phyloP scores from a whole-genome alignment of 2,888 invertebrate species.

The Taphrorychus bicolor region DNA sequence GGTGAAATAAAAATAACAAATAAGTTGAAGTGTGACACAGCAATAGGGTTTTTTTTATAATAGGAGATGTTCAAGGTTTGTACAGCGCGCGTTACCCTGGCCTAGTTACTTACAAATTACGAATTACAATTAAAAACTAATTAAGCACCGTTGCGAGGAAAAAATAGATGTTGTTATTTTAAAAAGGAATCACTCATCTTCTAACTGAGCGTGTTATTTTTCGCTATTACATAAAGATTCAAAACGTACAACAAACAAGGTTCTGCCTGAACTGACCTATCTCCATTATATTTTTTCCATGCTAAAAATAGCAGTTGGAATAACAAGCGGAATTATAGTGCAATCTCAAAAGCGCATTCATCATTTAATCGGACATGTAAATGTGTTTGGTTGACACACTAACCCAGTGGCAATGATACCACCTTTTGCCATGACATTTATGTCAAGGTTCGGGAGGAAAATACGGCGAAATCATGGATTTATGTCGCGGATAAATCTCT shows the following conservation, averaged over 20 bases:
- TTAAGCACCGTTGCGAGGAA: background rate
- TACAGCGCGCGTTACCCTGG: background rate
- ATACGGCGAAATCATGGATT: background rate
- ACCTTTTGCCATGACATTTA: background rate
- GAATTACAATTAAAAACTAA: slow-evolving; percentile 8
- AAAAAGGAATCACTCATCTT: background rate
- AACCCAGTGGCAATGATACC: slow-evolving; percentile 54
- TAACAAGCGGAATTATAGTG: background rate
- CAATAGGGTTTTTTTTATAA: slow-evolving; percentile 1
- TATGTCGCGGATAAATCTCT: background rate
- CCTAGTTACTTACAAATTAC: slow-evolving; percentile 4
- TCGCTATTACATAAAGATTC: too few species aligned
- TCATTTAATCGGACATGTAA: slow-evolving; percentile 45
- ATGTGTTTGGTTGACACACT: slow-evolving; percentile 52
- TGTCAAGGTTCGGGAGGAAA: too few species aligned
- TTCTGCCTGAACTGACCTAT: too few species aligned
- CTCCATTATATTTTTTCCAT: too few species aligned
- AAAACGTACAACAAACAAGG: too few species aligned
- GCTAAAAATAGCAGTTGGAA: background rate
- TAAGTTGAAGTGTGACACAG: background rate
- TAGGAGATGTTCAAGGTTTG: slow-evolving; percentile 15
- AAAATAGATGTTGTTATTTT: background rate
- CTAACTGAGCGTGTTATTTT: too few species aligned
- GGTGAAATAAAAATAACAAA: background rate
- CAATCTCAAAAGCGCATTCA: slow-evolving; percentile 8